These are phyloP conservation scores for Spongilla lacustris DNA, from an alignment of 37 sponge, comb jelly and placozoan genomes.

Conservation along the genomic window DNA sequence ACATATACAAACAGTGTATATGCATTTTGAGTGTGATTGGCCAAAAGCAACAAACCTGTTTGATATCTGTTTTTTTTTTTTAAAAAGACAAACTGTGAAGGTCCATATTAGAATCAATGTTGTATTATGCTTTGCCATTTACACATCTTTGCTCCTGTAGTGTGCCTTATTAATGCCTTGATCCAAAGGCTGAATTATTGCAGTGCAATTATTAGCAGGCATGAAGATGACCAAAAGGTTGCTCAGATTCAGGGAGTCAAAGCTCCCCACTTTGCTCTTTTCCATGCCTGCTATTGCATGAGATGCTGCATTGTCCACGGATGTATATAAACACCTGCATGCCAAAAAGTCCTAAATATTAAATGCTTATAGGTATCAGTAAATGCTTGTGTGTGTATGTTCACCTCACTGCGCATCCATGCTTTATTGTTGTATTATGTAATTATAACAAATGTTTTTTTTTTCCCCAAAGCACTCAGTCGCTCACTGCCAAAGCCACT, in stretches of 20 bases:
- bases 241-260: neutral
- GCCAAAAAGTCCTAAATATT: neutral
- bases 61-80: too few relatives aligned
- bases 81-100: too few relatives aligned
- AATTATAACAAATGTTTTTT: conserved; percentile 9
- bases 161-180: neutral
- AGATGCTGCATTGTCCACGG: neutral
- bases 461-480: conserved; percentile 13
- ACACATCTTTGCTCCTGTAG: neutral
- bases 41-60: too few relatives aligned
- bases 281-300: neutral
- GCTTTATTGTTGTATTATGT: too few relatives aligned
- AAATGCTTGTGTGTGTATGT: neutral
- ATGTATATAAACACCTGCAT: neutral
- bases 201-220: neutral
- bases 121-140: neutral
- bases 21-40: too few relatives aligned
- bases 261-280: neutral
- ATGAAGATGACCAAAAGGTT: neutral
- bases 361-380: too few relatives aligned
- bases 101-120: too few relatives aligned
- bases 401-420: conserved; percentile 26
- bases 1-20: too few relatives aligned
- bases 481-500: conserved; percentile 11
- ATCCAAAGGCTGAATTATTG: neutral